Evolutionary conservation across 2,888 invertebrate genomes (phyloP), one percentile per base, ranked within the genome.

Genomic region (Orthonychiurus folsomi): DNA sequence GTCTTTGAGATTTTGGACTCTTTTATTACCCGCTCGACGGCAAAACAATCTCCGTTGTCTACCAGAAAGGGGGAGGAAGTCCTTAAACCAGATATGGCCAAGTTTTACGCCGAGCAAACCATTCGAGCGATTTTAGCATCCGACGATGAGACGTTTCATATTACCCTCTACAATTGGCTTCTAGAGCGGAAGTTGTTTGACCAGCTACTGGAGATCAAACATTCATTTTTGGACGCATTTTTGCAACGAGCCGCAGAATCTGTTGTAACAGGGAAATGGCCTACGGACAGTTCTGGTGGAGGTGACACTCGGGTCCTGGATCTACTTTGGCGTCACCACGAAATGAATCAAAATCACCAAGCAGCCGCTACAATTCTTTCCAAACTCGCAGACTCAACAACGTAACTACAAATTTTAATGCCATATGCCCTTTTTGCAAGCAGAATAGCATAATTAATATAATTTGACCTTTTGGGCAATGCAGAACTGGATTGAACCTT

Each of bases 261-360:
- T 25, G 72, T 70, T 59, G 70, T 71, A 2, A 65, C 67, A 53
- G 79, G 64, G 66, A 75, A 67, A 73, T 75, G 67, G 72, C 68
- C 70, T 1, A 61, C 69, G 18, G 69, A 66, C 37, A 67, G 60
- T 24, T 79, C 80, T 62, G 79, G 81, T 76, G 82, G 85, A 9
- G 82, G 86, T 56, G 78, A 83, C 69, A 77, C 83, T 1, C 79
- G 80, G 69, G 78, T 86, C 24, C 82, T 88, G 68, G 92, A 95
- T 76, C 79, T 97, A 68, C 79, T 97, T 62, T 97, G 97, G 96
- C 93, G 93, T 78, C 94, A 89, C 76, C 93, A 96, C 75, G 95
- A 97, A 78, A 88, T 88, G 76, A 87, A 86, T 74, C 87, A 88
- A 27, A 92, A 95, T 76, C 96, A 93, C 76, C 84, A 88, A 1